Evolutionary conservation across 2,113 vertebrate species (phyloP).

Genomic region (Mungos mungo): DNA sequence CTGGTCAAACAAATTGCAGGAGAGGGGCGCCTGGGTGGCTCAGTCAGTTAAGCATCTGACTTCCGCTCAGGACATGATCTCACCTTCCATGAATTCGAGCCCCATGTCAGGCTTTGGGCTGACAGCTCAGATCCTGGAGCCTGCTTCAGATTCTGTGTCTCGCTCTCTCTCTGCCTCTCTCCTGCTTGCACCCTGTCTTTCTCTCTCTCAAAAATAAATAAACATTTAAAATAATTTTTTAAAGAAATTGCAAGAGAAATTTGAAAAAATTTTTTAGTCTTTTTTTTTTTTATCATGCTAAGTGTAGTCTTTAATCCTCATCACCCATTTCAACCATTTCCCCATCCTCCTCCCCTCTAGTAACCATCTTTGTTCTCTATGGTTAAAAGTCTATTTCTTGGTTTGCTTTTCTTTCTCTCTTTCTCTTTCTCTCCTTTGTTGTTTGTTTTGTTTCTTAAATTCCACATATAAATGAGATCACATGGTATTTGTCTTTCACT

Average conservation of each 20-base stretch:
- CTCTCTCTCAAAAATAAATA: too few relatives aligned
- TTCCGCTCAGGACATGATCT: too few relatives aligned
- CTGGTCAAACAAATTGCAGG: background rate
- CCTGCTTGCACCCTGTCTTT: too few relatives aligned
- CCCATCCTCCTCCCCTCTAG: background rate
- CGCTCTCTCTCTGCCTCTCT: too few relatives aligned
- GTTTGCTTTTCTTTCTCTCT: background rate
- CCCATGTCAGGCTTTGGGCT: too few relatives aligned
- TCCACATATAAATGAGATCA: background rate
- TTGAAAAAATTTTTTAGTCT: background rate
- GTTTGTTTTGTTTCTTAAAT: background rate
- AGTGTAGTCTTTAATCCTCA: background rate
- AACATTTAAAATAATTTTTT: too few relatives aligned
- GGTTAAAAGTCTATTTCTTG: background rate
- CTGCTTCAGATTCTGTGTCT: too few relatives aligned
- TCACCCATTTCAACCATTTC: background rate
- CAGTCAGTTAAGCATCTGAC: too few relatives aligned
- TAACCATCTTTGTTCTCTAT: background rate
- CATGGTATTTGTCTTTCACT: background rate
- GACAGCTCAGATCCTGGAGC: too few relatives aligned
- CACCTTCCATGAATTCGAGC: too few relatives aligned
- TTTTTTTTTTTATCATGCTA: background rate
- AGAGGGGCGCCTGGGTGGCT: too few relatives aligned
- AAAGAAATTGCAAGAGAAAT: background rate
- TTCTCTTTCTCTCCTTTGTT: background rate